Conservation (phyloP, 2,797 vertebrate genomes). For the Epinephelus coioides region DNA sequence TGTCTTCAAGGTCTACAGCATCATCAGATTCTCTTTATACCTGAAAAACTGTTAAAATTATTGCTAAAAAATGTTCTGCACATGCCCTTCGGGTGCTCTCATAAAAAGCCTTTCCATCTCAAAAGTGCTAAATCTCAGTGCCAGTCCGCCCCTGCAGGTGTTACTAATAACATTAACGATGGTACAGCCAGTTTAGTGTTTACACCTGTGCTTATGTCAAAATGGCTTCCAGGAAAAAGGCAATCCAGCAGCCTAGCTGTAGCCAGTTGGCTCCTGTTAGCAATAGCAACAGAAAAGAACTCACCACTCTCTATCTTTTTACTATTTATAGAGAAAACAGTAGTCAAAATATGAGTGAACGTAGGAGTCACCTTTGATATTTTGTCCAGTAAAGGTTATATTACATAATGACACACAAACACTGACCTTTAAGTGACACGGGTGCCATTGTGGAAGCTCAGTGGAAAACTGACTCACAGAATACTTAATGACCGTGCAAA, state of each 20-base stretch:
- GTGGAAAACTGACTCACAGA: background rate
- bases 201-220: background rate
- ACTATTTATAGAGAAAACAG: background rate
- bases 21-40: too few species aligned
- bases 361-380: background rate
- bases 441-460: background rate
- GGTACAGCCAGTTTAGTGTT: background rate
- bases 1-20: too few species aligned
- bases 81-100: too few species aligned
- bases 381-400: constrained; percentile 12
- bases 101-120: too few species aligned
- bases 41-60: too few species aligned
- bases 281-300: background rate
- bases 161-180: background rate
- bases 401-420: constrained; percentile 22
- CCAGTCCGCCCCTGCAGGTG: too few species aligned
- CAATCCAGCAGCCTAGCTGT: background rate
- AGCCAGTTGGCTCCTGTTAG: background rate
- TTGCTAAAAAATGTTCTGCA: too few species aligned
- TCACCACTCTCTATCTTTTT: background rate
- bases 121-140: too few species aligned
- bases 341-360: constrained; percentile 4
- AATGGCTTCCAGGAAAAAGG: background rate
- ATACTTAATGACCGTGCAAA: background rate
- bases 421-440: background rate